Percentiles rank a stretch among this genome's conserved stretches.
phyloP scores from a whole-genome alignment of 1,140 invertebrate species.

The Ruditapes philippinarum region DNA sequence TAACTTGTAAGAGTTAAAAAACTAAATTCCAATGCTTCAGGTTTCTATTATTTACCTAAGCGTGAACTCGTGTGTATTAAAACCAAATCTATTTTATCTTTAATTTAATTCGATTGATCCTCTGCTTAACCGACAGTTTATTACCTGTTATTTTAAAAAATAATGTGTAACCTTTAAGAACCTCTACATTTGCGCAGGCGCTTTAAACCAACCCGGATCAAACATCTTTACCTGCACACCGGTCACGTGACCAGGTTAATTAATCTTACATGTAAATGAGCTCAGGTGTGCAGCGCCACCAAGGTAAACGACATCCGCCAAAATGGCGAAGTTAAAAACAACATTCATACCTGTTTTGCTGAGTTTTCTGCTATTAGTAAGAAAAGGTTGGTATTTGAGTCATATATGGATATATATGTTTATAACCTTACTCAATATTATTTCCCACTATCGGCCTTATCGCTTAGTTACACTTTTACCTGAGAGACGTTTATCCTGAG shows the following conservation, averaged over 20 bases:
- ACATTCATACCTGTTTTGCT: conserved; percentile 44
- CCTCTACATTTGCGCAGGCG: not conserved
- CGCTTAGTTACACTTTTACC: too few relatives aligned
- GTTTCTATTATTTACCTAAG: too few relatives aligned
- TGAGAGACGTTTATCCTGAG: not conserved
- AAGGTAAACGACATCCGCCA: conserved; percentile 63
- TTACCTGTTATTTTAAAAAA: too few relatives aligned
- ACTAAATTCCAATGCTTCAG: too few relatives aligned
- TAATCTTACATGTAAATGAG: conserved; percentile 16
- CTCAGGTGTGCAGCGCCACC: conserved; percentile 59
- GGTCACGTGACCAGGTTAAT: conserved; percentile 32
- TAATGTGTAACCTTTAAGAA: not conserved
- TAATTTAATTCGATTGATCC: too few relatives aligned
- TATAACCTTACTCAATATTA: too few relatives aligned
- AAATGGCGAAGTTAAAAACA: conserved; percentile 52
- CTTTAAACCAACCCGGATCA: not conserved
- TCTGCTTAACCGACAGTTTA: too few relatives aligned
- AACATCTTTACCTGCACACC: conserved; percentile 51
- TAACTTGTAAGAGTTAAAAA: too few relatives aligned
- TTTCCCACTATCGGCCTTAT: too few relatives aligned
- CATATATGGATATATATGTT: too few relatives aligned
- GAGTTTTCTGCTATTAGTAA: conserved; percentile 21
- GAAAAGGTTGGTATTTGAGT: conserved; percentile 32
- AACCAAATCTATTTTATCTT: too few relatives aligned
- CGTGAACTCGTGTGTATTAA: too few relatives aligned